phyloP scores from a whole-genome alignment of 2,113 vertebrate species.

The Dinomys branickii region DNA sequence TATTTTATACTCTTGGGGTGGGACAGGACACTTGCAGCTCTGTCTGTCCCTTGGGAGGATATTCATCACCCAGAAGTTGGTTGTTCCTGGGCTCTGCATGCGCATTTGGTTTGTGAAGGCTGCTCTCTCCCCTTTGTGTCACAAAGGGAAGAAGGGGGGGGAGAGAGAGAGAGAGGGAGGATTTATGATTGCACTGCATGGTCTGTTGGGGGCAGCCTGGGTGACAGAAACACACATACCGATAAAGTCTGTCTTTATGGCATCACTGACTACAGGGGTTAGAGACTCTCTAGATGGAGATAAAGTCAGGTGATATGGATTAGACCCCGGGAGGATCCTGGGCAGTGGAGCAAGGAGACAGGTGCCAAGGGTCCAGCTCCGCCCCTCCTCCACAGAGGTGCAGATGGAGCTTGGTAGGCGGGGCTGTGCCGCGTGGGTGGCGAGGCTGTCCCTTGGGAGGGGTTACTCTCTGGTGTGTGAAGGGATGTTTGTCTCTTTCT shows the following conservation, averaged over 20 bases:
- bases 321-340: background rate
- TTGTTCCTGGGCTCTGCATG: background rate
- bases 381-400: background rate
- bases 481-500: constrained; percentile 40
- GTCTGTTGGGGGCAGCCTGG: background rate
- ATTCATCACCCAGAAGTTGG: background rate
- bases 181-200: constrained; percentile 3
- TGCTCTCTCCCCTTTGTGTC: background rate
- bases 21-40: fast-evolving
- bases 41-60: background rate
- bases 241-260: constrained; percentile 7
- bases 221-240: constrained; percentile 50
- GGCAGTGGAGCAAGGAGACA: background rate
- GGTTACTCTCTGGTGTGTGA: background rate
- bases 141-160: background rate
- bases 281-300: background rate
- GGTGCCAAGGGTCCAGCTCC: background rate
- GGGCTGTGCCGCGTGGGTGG: fast-evolving
- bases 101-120: background rate
- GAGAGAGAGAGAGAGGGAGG: background rate
- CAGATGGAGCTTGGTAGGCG: background rate
- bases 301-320: background rate
- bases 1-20: background rate
- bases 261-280: fast-evolving
- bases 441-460: fast-evolving